Evolutionary conservation across 2,797 vertebrate genomes (phyloP), one percentile per base, ranked within the genome.

Genomic region (Lagodon rhomboides): DNA sequence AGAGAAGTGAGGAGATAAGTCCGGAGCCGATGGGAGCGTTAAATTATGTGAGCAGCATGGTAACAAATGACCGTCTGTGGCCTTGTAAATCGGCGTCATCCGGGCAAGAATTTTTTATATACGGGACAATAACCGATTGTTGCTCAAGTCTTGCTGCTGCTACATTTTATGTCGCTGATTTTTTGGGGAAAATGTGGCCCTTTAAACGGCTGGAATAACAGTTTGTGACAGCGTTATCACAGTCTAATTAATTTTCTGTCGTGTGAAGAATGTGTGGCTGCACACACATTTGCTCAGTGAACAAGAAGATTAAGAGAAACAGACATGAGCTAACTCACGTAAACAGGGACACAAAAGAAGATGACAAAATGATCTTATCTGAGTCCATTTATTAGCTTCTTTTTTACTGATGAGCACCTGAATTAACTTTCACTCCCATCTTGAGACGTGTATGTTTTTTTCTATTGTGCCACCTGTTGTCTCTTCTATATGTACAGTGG

Each of bases 31-130:
- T 46, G n/a, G 18, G 23, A 44, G 72, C 13, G 27, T 58, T 56
- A 44, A 53, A 68, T 68, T 20, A 70, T 8, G 18, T 1, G 0
- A 66, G 20, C 20, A 23, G n/a, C 20, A 44, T 44, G 12, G 17
- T 44, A 38, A 50, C 43, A 25, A 38, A 41, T 13, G 1, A 68
- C 1, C 61, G 25, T 53, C 44, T 75, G 66, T n/a, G 5, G 63
- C 63, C 34, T 65, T 47, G 65, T 58, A 61, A 84, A 77, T 20
- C 54, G 56, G 49, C 56, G 67, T 61, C 17, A 68, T 49, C 49
- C 6, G 30, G 43, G 7, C 4, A 38, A 7, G 15, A 66, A 56
- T 74, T 34, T 22, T 9, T 47, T 43, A 65, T 25, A 41, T 18
- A 20, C 7, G 30, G 43, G 16, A 55, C 12, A 38, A 49, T 16